Evolutionary conservation across 2,888 invertebrate genomes (phyloP).

Genomic region (Cryptus viduatorius): DNA sequence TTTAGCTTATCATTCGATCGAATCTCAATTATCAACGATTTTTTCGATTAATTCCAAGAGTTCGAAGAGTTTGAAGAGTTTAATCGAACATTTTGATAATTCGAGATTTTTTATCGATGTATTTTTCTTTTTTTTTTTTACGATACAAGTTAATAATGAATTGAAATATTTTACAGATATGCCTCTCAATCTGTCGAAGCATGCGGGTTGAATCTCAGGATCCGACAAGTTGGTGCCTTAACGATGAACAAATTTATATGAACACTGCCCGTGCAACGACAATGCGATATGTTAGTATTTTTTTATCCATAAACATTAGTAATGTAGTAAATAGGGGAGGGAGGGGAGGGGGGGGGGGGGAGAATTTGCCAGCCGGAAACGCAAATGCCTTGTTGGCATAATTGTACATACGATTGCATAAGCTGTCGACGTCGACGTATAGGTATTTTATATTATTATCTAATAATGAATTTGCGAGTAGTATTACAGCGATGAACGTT

Average conservation of each 20-base stretch:
- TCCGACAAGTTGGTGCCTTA: constrained; percentile 77
- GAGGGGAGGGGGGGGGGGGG: not conserved
- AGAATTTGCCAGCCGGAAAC: constrained; percentile 62
- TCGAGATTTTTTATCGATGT: not conserved
- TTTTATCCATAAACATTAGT: constrained; percentile 82
- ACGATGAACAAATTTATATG: constrained; percentile 76
- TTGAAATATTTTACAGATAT: constrained; percentile 89
- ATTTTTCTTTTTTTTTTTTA: not conserved
- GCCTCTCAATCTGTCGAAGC: constrained; percentile 95
- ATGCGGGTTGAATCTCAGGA: constrained; percentile 88
- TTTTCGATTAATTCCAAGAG: not conserved
- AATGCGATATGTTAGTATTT: constrained; percentile 84
- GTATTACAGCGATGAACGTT: constrained; percentile 77
- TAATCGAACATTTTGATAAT: not conserved
- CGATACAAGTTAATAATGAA: not conserved
- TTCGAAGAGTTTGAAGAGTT: not conserved
- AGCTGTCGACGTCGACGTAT: constrained; percentile 77
- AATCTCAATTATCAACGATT: not conserved
- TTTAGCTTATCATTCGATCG: not conserved
- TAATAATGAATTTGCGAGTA: constrained; percentile 78
- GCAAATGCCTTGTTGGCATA: constrained; percentile 77
- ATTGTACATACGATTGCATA: constrained; percentile 82
- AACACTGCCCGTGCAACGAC: constrained; percentile 85
- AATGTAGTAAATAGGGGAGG: constrained; percentile 78
- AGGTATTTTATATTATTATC: constrained; percentile 78